Evolutionary conservation across 2,797 vertebrate genomes (phyloP), one percentile per base, ranked within the genome.

Genomic region (Lerista edwardsae): DNA sequence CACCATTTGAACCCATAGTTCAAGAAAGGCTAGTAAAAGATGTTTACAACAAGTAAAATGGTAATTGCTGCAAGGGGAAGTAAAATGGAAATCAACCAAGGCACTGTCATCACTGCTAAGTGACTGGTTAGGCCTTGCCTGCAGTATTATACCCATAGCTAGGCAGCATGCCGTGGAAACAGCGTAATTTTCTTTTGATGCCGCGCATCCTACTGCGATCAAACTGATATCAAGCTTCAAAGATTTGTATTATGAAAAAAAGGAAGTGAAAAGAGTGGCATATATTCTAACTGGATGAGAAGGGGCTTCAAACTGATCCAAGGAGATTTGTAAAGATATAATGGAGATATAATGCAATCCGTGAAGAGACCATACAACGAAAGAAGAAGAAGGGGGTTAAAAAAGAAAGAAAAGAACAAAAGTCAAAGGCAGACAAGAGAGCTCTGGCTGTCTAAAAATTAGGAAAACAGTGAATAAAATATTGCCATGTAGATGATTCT

Each of bases 291-390:
- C n/a, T 65, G n/a, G 6, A 77, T 85, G 39, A 84, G 62, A 90
- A 6, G 15, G 36, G 65, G 84, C 15, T 88, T 69, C 82, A 88
- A 90, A 91, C 44, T 34, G 65, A 87, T 85, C 19, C 57, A 79
- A 88, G 25, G 86, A 90, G 59, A 15, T 68, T 93, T 83, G 84
- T 83, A 81, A 91, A 69, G 3, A 83, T 87, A 41, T 64, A 90
- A 82, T 0, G 27, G 71, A 84, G 75, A 84, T 55, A 86, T 91
- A 79, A 91, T 80, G 80, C 91, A 72, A 86, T 86, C n/a, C 39
- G 84, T 88, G 36, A 7, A 57, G 39, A 80, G 27, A 4, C 21
- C 57, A 83, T 21, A 36, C 29, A 82, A 79, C 84, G 62, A 29
- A 11, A 9, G 31, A 10, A 79, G 71, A 91, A 87, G 51, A 80